Evolutionary conservation across 2,888 invertebrate genomes (phyloP), one percentile per base, ranked within the genome.

Genomic region (Phlogophora meticulosa): DNA sequence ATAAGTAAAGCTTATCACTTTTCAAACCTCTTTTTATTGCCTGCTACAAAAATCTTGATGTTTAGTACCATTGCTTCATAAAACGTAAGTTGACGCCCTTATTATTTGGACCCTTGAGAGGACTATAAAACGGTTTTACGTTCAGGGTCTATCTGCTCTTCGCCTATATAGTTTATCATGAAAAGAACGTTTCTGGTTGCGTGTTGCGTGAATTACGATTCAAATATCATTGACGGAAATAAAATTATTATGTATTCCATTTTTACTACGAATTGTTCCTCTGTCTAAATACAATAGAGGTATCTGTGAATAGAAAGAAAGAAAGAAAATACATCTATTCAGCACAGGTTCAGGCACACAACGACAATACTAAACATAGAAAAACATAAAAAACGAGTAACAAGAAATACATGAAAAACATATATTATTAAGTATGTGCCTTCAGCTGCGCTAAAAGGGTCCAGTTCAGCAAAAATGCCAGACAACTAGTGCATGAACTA

Each of bases 31-130:
- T 36, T 62, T 72, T 76, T 70, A 75, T 11, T 48, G 64, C 49
- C 59, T 34, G 38, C 48, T 65, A 22, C 46, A 45, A 60, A 65
- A 57, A 62, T 32, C 74, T 36, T 49, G 49, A 73, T 42, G 56
- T 78, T 76, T 65, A 65, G 61, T 78, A 79, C 56, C 62, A 62
- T 65, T 59, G 64, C 46, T 58, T 62, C 68, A 60, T 76, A 79
- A 79, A 78, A 76, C 24, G 68, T 36, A 72, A 78, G 68, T 72
- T 56, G 80, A 78, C 53, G 52, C 72, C 68, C 80, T 76, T 76
- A 76, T 78, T 78, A 79, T 78, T 61, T 60, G 40, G 22, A 32
- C 36, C 51, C 72, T 67, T 43, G 38, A 64, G 58, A 40, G 42
- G 61, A 46, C 57, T 46, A 72, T 78, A 79, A 78, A 76, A 48